These are phyloP conservation scores for Scarus forsteni DNA, from an alignment of 2,797 vertebrate genomes.

Conservation along the genomic window DNA sequence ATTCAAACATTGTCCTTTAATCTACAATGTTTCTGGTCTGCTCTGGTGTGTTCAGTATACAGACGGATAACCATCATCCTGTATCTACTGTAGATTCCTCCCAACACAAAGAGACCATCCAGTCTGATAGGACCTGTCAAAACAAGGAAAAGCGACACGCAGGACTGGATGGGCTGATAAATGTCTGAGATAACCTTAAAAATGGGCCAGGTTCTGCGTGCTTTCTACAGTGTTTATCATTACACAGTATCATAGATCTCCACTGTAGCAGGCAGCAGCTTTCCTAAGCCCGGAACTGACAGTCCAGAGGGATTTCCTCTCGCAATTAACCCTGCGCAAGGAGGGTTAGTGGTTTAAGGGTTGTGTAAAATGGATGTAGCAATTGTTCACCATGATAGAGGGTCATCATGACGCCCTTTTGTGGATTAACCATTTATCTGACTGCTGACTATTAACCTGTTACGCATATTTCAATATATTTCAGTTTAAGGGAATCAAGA, in stretches of 20 bases:
- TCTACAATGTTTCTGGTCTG: not conserved
- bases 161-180: slow-evolving; percentile 53
- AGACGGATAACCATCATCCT: slow-evolving; percentile 32
- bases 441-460: slow-evolving; percentile 1
- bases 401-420: slow-evolving; percentile 62
- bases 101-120: slow-evolving; percentile 65
- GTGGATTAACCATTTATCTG: slow-evolving; percentile 24
- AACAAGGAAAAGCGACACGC: slow-evolving; percentile 68
- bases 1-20: slow-evolving; percentile 3
- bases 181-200: slow-evolving; percentile 68
- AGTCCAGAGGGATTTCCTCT: slow-evolving; percentile 73
- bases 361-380: slow-evolving; percentile 74
- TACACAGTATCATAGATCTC: slow-evolving; percentile 27
- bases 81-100: slow-evolving; percentile 43
- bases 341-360: slow-evolving; percentile 72
- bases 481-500: not conserved
- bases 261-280: slow-evolving; percentile 39
- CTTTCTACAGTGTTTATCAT: slow-evolving; percentile 50
- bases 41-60: slow-evolving; percentile 12
- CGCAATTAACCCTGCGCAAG: slow-evolving; percentile 67
- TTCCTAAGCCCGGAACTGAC: slow-evolving; percentile 66
- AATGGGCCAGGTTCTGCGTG: slow-evolving; percentile 37
- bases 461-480: not conserved
- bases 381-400: slow-evolving; percentile 73
- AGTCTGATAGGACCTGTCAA: slow-evolving; percentile 57